A percentile compares a stretch with the other conserved stretches of the same genome.
Conservation (phyloP, 2,113 vertebrate genomes). For the Heloderma charlesbogerti region DNA sequence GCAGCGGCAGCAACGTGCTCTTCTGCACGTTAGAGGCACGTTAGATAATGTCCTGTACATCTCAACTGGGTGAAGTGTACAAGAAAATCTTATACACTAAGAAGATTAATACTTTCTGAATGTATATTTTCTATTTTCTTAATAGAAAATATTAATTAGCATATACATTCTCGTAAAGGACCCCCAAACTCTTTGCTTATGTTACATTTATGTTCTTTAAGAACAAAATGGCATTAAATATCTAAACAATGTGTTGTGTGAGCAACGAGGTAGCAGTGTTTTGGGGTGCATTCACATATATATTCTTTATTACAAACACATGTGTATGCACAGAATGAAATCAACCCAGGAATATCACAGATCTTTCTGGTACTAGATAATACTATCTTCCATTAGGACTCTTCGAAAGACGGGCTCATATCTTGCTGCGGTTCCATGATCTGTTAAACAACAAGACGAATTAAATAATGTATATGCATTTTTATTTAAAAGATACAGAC, state of each 20-base stretch:
- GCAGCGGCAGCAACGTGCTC: no score
- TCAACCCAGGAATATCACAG: neutral
- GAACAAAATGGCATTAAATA: neutral
- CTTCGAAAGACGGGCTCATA: constrained; percentile 3
- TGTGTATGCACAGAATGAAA: neutral
- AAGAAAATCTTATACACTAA: no score
- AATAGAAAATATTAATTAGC: neutral
- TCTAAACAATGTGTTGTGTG: neutral
- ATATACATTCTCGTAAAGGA: constrained; percentile 4
- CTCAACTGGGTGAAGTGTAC: neutral
- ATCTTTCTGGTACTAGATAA: neutral
- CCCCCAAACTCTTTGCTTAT: neutral
- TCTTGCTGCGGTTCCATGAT: neutral
- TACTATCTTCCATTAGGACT: constrained; percentile 22
- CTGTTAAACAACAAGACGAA: neutral
- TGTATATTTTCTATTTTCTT: no score
- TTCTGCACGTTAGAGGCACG: no score
- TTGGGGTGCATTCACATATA: neutral
- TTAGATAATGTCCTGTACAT: neutral
- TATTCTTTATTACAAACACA: neutral
- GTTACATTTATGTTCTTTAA: neutral
- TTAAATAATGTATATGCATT: neutral
- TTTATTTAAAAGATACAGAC: neutral
- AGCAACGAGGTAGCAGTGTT: neutral
- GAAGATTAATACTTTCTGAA: neutral